A percentile compares a stretch with the other conserved stretches of the same genome.
Conservation (phyloP, 1,140 invertebrate species). For the Drosophila aff. region DNA sequence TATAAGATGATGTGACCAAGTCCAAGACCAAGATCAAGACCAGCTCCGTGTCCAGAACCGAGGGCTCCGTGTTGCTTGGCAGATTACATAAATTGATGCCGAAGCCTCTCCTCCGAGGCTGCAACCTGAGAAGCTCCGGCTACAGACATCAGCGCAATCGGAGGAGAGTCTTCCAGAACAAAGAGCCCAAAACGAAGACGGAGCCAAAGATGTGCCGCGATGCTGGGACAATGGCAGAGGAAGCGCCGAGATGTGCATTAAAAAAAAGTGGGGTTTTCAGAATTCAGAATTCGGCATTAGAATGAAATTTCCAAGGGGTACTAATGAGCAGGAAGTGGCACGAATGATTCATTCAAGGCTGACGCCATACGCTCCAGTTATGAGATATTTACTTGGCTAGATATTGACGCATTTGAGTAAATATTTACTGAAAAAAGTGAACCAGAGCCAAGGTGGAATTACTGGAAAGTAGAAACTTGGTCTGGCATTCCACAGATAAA, state of each 20-base stretch:
- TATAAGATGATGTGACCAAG: slow-evolving; percentile 80
- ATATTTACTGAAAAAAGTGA: slow-evolving; percentile 35
- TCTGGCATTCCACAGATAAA: slow-evolving; percentile 6
- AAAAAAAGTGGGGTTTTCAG: slow-evolving; percentile 6
- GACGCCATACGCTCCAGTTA: slow-evolving; percentile 27
- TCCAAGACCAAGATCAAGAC: slow-evolving; percentile 17
- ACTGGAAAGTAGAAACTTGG: slow-evolving; percentile 17
- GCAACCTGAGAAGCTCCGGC: slow-evolving; percentile 61
- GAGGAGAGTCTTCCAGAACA: slow-evolving; percentile 32
- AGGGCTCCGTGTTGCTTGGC: slow-evolving; percentile 45
- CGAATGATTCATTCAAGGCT: slow-evolving; percentile 24
- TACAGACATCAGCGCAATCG: slow-evolving; percentile 24
- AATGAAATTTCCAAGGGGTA: not conserved
- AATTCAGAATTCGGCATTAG: slow-evolving; percentile 10
- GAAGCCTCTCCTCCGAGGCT: slow-evolving; percentile 54
- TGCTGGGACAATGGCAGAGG: slow-evolving; percentile 26
- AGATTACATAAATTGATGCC: slow-evolving; percentile 82
- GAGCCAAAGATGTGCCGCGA: slow-evolving; percentile 19
- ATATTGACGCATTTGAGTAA: slow-evolving; percentile 26
- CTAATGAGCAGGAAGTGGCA: slow-evolving; percentile 32
- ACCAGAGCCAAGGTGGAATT: slow-evolving; percentile 15
- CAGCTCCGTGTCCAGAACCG: slow-evolving; percentile 2
- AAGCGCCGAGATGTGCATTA: not conserved
- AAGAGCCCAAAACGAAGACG: slow-evolving; percentile 17
- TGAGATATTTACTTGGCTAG: slow-evolving; percentile 13